These are phyloP conservation scores for Drosophila tripunctata DNA, from an alignment of 2,888 invertebrate species.

Conservation along the genomic window DNA sequence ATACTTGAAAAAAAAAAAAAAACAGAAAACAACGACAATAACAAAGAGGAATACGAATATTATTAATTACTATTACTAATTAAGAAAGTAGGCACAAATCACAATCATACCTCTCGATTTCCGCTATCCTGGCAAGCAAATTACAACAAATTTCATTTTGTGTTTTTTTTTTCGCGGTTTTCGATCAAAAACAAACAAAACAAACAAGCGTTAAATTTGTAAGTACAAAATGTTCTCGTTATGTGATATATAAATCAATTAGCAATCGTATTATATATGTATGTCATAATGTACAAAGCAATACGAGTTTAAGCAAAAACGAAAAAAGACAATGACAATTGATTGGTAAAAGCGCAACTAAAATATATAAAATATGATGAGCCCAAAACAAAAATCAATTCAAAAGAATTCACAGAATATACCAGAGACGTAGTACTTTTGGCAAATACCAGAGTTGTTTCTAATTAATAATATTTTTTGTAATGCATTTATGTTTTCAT, in stretches of 20 bases:
- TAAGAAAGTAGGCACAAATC: slow-evolving; percentile 66
- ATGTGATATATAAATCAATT: slow-evolving; percentile 24
- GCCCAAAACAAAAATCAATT: neutral
- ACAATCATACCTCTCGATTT: slow-evolving; percentile 88
- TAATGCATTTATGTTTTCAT: no score
- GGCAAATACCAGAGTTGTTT: no score
- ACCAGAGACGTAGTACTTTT: no score
- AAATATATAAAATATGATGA: slow-evolving; percentile 13
- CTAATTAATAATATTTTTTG: no score
- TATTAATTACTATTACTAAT: slow-evolving; percentile 52
- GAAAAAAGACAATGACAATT: slow-evolving; percentile 9
- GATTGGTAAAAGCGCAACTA: slow-evolving; percentile 19
- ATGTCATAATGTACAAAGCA: slow-evolving; percentile 32
- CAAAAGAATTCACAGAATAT: slow-evolving; percentile 7
- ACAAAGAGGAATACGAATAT: slow-evolving; percentile 23
- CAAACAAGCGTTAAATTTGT: slow-evolving; percentile 63
- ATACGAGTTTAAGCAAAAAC: slow-evolving; percentile 14
- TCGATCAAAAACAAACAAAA: slow-evolving; percentile 73
- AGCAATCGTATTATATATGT: no score
- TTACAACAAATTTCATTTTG: slow-evolving; percentile 83
- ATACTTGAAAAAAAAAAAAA: neutral
- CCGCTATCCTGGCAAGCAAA: slow-evolving; percentile 88
- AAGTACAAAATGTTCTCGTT: slow-evolving; percentile 54
- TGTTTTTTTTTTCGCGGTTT: slow-evolving; percentile 67
- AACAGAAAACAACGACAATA: slow-evolving; percentile 15